Evolutionary conservation across 2,888 invertebrate genomes (phyloP), one percentile per base, ranked within the genome.

Genomic region (Meliscaeva auricollis): DNA sequence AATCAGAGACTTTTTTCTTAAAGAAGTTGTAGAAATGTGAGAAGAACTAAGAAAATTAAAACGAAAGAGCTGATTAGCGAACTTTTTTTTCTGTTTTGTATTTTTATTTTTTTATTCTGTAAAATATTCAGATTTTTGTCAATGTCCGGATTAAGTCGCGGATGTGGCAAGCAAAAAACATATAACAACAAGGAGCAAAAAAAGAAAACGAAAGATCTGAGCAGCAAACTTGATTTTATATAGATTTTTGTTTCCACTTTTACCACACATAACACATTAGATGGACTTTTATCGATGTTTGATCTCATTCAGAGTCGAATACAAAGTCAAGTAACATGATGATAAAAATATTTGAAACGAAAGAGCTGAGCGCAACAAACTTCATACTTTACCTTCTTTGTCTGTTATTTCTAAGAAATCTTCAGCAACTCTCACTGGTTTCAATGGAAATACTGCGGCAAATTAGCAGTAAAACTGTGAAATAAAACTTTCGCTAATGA

Each of bases 21-120:
- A 69, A 66, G 80, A 80, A 73, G 72, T 66, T 69, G 73, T 81
- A 62, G 68, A 62, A 81, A 85, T 85, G 74, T 73, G 81, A 85
- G 84, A 72, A 50, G 66, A 48, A 38, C 2, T 54, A 38, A 15
- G 15, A 13, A 69, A 52, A 38, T 20, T 26, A 58, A 68, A 54
- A 78, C 69, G 66, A 84, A 79, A 75, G 75, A 84, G 66, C 64
- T 78, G 78, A 35, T 13, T 6, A 32, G 68, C 78, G 56, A 83
- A 83, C 78, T 62, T 26, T 44, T 44, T 62, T 62, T 70, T 26
- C 35, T 17, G 2, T 11, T 1, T 6, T 8, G 13, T 26, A 38
- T 9, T 9, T 13, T 32, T 58, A 6, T 32, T 50, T 41, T 41
- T 50, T 9, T 26, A 3, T 35, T 38, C 7, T n/a, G 1, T 35